Evolutionary conservation across 2,797 vertebrate species (phyloP).

Genomic region (Hemibagrus guttatus): DNA sequence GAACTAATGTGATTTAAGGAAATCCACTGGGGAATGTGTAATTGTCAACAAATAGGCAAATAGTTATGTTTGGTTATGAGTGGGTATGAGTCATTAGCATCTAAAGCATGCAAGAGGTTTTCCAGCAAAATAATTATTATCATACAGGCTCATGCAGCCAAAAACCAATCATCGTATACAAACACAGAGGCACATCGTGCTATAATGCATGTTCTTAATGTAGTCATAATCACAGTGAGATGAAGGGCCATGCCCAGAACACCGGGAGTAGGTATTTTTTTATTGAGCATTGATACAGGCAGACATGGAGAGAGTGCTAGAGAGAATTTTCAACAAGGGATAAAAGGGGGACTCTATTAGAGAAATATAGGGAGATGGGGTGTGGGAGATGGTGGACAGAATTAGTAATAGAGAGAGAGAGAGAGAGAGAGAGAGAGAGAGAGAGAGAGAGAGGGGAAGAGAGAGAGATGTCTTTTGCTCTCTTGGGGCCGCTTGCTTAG

Average conservation of each 20-base stretch:
- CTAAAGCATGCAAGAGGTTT: not conserved
- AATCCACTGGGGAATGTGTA: conserved; percentile 41
- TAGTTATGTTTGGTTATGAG: not conserved
- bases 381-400: conserved; percentile 4
- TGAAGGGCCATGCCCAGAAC: not conserved
- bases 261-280: not conserved
- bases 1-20: no score
- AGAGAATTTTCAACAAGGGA: not conserved
- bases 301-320: not conserved
- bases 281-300: not conserved
- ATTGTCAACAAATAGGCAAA: conserved; percentile 14
- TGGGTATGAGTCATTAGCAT: not conserved
- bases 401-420: not conserved
- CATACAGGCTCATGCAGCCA: not conserved
- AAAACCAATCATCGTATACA: not conserved
- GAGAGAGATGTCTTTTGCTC: conserved; percentile 54
- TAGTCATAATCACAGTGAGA: not conserved
- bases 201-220: not conserved
- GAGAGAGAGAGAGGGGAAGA: conserved; percentile 44
- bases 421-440: conserved; percentile 33
- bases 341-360: conserved; percentile 12
- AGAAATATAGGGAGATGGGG: conserved; percentile 12
- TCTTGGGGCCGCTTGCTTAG: conserved; percentile 78
- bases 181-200: no score
- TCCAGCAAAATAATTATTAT: not conserved